These are phyloP conservation scores for Macrotrachela quadricornifera DNA, from an alignment of 1,140 invertebrate species.

Conservation along the genomic window DNA sequence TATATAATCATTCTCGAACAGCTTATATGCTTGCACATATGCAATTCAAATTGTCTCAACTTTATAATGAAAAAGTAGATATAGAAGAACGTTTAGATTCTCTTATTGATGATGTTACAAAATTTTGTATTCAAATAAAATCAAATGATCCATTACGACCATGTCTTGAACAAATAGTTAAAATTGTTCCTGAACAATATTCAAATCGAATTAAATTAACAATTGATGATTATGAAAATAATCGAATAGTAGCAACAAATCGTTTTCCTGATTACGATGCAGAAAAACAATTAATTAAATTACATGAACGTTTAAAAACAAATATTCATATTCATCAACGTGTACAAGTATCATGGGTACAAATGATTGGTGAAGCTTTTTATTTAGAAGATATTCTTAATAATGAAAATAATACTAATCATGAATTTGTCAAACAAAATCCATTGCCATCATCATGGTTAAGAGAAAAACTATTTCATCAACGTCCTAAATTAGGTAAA, in stretches of 20 bases:
- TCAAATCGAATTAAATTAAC: conserved; percentile 15
- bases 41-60: conserved; percentile 86
- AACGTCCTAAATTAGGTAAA: conserved; percentile 1
- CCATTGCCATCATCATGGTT: conserved; percentile 27
- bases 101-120: conserved; percentile 35
- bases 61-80: too few species aligned
- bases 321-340: conserved; percentile 16
- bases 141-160: conserved; percentile 30
- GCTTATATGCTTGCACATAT: conserved; percentile 46
- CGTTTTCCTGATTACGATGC: conserved; percentile 32
- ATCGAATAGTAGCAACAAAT: conserved; percentile 33
- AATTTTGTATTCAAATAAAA: conserved; percentile 23
- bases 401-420: conserved; percentile 45
- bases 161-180: conserved; percentile 56
- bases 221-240: conserved; percentile 25
- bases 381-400: conserved; percentile 61
- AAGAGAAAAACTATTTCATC: conserved; percentile 10
- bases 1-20: conserved; percentile 58
- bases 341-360: conserved; percentile 73
- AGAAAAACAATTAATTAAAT: conserved; percentile 28
- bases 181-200: conserved; percentile 42
- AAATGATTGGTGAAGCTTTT: conserved; percentile 50
- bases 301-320: conserved; percentile 47
- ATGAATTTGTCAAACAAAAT: conserved; percentile 52
- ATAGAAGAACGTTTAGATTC: conserved; percentile 76